Conservation (phyloP, 2,113 vertebrate genomes). For the Menidia beryllina region DNA sequence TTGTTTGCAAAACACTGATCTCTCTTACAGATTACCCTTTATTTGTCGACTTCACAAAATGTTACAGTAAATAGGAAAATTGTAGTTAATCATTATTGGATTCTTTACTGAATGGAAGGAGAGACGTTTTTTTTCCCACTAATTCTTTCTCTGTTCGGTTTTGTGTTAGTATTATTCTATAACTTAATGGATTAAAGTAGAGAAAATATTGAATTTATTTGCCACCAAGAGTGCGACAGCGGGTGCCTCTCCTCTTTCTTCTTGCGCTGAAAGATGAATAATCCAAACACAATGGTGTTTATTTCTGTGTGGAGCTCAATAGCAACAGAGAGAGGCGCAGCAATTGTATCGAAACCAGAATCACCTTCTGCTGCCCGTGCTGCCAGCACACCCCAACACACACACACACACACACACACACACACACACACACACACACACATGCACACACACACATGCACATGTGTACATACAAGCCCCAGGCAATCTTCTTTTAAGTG, state of each 20-base stretch:
- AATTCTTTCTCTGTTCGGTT: neutral
- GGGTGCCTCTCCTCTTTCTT: neutral
- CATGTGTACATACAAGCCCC: slow-evolving; percentile 40
- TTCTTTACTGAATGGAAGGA: neutral
- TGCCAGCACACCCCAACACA: slow-evolving; percentile 3
- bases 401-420: slow-evolving; percentile 25
- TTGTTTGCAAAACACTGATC: too few species aligned
- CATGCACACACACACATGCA: slow-evolving; percentile 16
- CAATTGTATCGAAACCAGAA: slow-evolving; percentile 54
- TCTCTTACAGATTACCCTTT: too few species aligned
- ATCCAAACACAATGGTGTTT: slow-evolving; percentile 26
- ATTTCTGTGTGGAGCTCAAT: slow-evolving; percentile 18
- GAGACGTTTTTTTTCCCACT: too few species aligned
- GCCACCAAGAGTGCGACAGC: neutral
- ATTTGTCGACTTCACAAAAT: neutral
- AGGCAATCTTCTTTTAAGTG: slow-evolving; percentile 68
- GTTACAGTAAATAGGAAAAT: neutral
- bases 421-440: slow-evolving; percentile 17
- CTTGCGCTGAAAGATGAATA: neutral
- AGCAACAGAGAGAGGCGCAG: slow-evolving; percentile 35
- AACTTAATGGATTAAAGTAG: neutral
- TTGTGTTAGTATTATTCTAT: neutral
- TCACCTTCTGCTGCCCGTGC: slow-evolving; percentile 33
- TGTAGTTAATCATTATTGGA: too few species aligned
- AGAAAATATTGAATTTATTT: too few species aligned